A percentile compares a stretch with the other conserved stretches of the same genome.
Evolutionary conservation across 2,797 vertebrate species (phyloP).

Genomic region (Molossus molossus): DNA sequence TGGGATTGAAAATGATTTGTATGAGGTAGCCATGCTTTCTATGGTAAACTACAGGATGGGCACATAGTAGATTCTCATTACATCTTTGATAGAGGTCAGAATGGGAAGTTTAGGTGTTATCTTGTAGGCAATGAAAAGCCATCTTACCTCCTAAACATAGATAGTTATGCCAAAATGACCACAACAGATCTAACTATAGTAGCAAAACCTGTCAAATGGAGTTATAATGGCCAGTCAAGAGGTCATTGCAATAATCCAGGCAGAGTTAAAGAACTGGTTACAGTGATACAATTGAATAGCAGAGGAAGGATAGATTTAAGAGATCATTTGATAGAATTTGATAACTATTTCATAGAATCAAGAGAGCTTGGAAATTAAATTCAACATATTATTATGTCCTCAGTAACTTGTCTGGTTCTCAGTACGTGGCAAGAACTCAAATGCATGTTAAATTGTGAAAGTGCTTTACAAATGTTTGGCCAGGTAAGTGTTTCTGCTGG

Average conservation of each 20-base stretch:
- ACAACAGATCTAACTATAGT: background rate
- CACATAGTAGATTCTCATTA: background rate
- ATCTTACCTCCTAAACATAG: background rate
- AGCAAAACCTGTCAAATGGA: background rate
- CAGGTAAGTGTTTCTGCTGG: background rate
- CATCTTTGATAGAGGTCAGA: background rate
- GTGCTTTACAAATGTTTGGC: background rate
- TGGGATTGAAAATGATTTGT: background rate
- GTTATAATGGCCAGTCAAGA: background rate
- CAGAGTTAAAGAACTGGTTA: background rate
- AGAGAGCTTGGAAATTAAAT: background rate
- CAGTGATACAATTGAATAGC: background rate
- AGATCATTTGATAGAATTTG: background rate
- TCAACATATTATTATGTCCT: background rate
- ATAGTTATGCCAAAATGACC: background rate
- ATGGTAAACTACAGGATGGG: background rate
- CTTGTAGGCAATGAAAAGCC: background rate
- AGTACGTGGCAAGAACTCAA: background rate
- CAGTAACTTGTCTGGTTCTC: background rate
- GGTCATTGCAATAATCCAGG: background rate
- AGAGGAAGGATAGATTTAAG: background rate
- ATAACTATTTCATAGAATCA: background rate
- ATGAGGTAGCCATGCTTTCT: background rate
- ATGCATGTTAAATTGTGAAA: background rate
- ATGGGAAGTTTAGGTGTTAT: background rate